Percentiles rank a stretch among this genome's conserved stretches.
Conservation (phyloP, 1,140 invertebrate genomes). For the Apis cerana region DNA sequence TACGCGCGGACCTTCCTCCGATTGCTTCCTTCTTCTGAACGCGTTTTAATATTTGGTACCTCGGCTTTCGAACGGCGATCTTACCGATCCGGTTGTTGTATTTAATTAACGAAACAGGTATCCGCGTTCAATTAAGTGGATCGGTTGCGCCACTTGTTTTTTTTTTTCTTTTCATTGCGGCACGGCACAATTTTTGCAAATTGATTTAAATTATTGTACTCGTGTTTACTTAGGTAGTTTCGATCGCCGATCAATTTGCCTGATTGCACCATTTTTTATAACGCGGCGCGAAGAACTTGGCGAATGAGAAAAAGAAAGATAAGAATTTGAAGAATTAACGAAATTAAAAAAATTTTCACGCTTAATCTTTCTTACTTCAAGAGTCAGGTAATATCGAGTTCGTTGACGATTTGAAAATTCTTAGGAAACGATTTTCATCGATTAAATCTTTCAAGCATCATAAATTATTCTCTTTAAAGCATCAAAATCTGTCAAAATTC, state of each 20-base stretch:
- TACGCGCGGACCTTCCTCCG: not conserved
- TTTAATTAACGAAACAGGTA: slow-evolving; percentile 3
- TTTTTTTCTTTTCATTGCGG: not conserved
- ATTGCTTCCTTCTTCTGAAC: not conserved
- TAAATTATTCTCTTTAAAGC: too few species aligned
- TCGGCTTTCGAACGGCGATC: not conserved
- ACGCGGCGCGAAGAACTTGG: too few species aligned
- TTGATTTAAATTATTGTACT: not conserved
- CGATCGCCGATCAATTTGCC: not conserved
- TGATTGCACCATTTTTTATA: not conserved
- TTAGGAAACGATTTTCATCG: too few species aligned
- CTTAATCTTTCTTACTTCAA: too few species aligned
- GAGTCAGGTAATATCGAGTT: too few species aligned
- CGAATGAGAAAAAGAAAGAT: too few species aligned
- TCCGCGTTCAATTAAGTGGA: not conserved
- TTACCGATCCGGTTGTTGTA: not conserved
- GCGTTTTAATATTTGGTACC: not conserved
- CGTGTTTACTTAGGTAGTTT: not conserved
- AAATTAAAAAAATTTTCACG: too few species aligned
- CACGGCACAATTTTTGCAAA: not conserved
- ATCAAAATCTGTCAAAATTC: too few species aligned
- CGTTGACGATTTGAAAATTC: too few species aligned
- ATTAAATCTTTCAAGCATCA: too few species aligned
- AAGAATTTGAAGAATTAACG: too few species aligned
- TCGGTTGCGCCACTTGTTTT: not conserved